Evolutionary conservation across 1,140 invertebrate species (phyloP).

Genomic region (Drosophila tani): DNA sequence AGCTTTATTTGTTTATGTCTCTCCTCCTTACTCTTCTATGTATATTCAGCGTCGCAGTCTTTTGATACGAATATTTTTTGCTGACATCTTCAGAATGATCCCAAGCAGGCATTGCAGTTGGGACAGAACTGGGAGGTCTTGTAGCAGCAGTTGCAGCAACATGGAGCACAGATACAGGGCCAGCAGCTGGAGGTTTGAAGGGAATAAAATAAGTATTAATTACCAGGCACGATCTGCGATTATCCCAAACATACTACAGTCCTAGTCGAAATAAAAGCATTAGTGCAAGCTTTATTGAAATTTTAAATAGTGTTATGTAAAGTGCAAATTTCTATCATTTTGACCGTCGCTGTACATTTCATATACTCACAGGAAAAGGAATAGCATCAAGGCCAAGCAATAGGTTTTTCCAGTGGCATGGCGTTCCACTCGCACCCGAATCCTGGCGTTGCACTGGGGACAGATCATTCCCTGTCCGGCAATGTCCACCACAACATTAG

Average conservation of each 20-base stretch:
- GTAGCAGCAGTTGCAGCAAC: slow-evolving; percentile 88
- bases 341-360: no score
- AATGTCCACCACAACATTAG: background rate
- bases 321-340: no score
- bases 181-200: slow-evolving; percentile 80
- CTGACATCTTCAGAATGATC: background rate
- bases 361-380: slow-evolving; percentile 49
- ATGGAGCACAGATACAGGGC: slow-evolving; percentile 87
- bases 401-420: slow-evolving; percentile 56
- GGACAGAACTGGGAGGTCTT: slow-evolving; percentile 88
- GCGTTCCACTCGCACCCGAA: slow-evolving; percentile 37
- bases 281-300: no score
- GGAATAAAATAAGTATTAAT: background rate
- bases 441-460: slow-evolving; percentile 28
- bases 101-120: slow-evolving; percentile 2
- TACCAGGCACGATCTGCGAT: slow-evolving; percentile 3
- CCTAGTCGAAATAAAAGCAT: no score
- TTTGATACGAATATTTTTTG: background rate
- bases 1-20: background rate
- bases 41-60: background rate
- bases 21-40: background rate
- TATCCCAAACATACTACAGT: no score
- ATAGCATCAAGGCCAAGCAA: slow-evolving; percentile 37
- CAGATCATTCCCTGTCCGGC: slow-evolving; percentile 15
- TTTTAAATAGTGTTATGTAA: no score